A percentile compares a stretch with the other conserved stretches of the same genome.
Conservation (phyloP, 2,113 vertebrate genomes). For the Phalacrocorax brasilianus region DNA sequence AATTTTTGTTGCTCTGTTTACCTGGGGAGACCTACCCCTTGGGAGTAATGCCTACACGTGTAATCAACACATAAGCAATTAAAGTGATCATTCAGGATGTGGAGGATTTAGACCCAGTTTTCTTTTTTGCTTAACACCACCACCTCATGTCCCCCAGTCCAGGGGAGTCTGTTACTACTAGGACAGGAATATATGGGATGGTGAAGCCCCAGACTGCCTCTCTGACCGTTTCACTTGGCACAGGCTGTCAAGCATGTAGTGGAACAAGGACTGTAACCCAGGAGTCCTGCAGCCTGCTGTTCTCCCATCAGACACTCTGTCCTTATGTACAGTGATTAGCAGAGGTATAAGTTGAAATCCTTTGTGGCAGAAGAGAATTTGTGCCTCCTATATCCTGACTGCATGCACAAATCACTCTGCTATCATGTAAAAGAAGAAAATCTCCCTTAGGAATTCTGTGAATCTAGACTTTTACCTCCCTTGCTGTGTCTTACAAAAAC, state of each 20-base stretch:
- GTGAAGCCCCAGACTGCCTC: background rate
- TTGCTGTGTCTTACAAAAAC: background rate
- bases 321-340: background rate
- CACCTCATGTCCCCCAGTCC: background rate
- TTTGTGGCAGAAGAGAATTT: background rate
- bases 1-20: background rate
- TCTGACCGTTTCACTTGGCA: background rate
- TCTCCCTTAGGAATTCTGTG: background rate
- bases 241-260: accelerated
- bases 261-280: background rate
- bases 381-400: background rate
- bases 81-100: background rate
- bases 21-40: background rate
- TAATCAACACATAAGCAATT: background rate
- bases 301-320: background rate
- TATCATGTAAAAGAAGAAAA: background rate
- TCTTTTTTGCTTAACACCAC: background rate
- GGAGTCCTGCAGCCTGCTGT: background rate
- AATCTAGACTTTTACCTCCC: background rate
- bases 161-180: background rate
- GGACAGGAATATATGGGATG: background rate
- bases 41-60: background rate
- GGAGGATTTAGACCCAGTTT: background rate
- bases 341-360: background rate
- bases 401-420: background rate